Evolutionary conservation across 2,888 invertebrate species (phyloP), one percentile per base, ranked within the genome.

Genomic region (Tortricodes alternella): DNA sequence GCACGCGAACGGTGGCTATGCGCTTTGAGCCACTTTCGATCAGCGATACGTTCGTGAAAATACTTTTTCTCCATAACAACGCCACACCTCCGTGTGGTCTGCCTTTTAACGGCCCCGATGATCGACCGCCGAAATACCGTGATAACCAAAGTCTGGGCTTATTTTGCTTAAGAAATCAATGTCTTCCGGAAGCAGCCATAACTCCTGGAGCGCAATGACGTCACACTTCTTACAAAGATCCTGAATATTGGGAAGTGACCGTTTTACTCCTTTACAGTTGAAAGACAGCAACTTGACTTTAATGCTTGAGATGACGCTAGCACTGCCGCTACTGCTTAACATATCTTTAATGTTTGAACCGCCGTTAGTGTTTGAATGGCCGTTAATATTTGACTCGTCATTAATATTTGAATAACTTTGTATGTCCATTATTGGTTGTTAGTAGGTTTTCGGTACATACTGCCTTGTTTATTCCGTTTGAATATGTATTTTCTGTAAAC

Each of bases 111-210:
- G 24, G 16, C 9, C 21, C 48, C 2, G 23, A 3, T 1, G 37
- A 24, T 49, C 49, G 0, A 49, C 37, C 6, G 49, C 49, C 27
- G 49, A 49, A 2, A 38, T 49, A 2, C 49, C 49, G 5, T 37
- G 27, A 11, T 27, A 49, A 3, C 38, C 49, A 27, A 38, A 49
- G 0, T 23, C 35, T 16, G 15, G 16, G 6, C 18, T 27, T 8
- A 49, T 18, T 5, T 3, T 1, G 37, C 29, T 37, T 24, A 49
- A 16, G n/a, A 49, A 37, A 8, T 37, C 37, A 7, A 49, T 37
- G 3, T 49, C 49, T 8, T 49, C 27, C 1, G 49, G 49, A n/a
- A 49, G 1, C 6, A 49, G 27, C 49, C 38, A 49, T 11, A 27
- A 15, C 16, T 49, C 29, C 18, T 49, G 49, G 1, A 49, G 11